Evolutionary conservation across 2,888 invertebrate genomes (phyloP).

Genomic region (Barypeithes pellucidus): DNA sequence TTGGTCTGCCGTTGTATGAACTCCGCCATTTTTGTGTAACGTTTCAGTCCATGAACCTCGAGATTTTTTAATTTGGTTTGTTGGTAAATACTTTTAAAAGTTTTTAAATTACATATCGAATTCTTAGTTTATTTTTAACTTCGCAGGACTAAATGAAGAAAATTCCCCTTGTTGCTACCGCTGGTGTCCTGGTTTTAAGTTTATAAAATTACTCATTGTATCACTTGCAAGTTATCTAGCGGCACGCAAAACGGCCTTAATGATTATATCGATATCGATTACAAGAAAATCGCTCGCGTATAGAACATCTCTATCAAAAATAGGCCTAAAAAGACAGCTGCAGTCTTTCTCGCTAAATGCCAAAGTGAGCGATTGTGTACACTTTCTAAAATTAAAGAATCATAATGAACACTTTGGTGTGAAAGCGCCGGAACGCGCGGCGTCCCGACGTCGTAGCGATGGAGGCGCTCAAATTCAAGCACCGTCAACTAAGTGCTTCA

Average conservation of each 20-base stretch:
- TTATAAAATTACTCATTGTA: too few species aligned
- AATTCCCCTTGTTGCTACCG: too few species aligned
- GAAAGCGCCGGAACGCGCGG: conserved; percentile 50
- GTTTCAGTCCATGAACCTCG: conserved; percentile 1
- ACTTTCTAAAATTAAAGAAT: conserved; percentile 65
- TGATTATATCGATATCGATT: not conserved
- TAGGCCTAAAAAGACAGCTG: conserved; percentile 14
- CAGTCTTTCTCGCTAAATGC: conserved; percentile 13
- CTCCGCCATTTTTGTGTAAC: conserved; percentile 37
- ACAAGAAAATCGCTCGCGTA: not conserved
- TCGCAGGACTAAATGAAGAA: too few species aligned
- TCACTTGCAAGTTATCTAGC: too few species aligned
- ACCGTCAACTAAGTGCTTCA: conserved; percentile 33
- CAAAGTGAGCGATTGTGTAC: conserved; percentile 59
- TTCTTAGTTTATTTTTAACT: too few species aligned
- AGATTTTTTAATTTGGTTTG: not conserved
- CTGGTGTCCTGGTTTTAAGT: too few species aligned
- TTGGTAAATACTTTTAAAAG: not conserved
- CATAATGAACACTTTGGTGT: conserved; percentile 63
- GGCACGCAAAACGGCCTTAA: too few species aligned
- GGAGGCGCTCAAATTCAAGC: conserved; percentile 32
- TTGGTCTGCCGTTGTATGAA: conserved; percentile 33
- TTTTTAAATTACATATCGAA: too few species aligned
- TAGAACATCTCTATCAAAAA: not conserved
- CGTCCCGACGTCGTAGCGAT: conserved; percentile 19